These are phyloP conservation scores for Nothobranchius furzeri DNA, from an alignment of 2,113 vertebrate genomes.

Conservation along the genomic window DNA sequence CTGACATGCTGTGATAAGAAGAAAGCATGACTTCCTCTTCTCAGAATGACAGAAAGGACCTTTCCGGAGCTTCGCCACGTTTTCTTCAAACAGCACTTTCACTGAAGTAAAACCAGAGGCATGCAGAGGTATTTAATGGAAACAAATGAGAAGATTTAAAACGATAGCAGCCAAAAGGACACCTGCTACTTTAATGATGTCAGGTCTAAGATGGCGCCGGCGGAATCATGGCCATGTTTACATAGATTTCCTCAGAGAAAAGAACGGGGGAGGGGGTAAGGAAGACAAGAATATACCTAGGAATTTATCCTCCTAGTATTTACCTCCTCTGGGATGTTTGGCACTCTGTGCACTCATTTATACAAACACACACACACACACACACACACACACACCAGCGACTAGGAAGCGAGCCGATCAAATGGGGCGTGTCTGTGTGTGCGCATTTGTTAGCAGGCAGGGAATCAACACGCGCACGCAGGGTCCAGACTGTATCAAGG, in stretches of 20 bases:
- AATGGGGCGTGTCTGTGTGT: too few species aligned
- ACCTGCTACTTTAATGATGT: conserved; percentile 22
- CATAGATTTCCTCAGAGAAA: conserved; percentile 38
- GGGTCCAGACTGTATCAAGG: too few species aligned
- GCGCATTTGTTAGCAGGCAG: too few species aligned
- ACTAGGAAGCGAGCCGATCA: too few species aligned
- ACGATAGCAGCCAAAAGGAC: conserved; percentile 22
- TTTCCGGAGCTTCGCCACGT: neutral
- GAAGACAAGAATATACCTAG: conserved; percentile 16
- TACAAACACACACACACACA: too few species aligned
- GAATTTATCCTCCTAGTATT: conserved; percentile 17
- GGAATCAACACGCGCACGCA: too few species aligned
- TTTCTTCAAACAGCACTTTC: neutral
- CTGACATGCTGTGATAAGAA: conserved; percentile 35
- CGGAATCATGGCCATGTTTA: conserved; percentile 45
- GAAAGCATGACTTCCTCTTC: neutral
- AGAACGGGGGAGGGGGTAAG: neutral
- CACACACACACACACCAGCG: too few species aligned
- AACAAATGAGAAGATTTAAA: conserved; percentile 5
- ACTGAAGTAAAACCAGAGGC: neutral
- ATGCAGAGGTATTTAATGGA: neutral
- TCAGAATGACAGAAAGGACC: neutral
- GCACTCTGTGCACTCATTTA: too few species aligned
- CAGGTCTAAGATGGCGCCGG: conserved; percentile 19
- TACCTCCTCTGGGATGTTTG: too few species aligned